These are phyloP conservation scores for Hippasteria phrygiana DNA, from an alignment of 53 echinoderm and acorn worm species.

Conservation along the genomic window DNA sequence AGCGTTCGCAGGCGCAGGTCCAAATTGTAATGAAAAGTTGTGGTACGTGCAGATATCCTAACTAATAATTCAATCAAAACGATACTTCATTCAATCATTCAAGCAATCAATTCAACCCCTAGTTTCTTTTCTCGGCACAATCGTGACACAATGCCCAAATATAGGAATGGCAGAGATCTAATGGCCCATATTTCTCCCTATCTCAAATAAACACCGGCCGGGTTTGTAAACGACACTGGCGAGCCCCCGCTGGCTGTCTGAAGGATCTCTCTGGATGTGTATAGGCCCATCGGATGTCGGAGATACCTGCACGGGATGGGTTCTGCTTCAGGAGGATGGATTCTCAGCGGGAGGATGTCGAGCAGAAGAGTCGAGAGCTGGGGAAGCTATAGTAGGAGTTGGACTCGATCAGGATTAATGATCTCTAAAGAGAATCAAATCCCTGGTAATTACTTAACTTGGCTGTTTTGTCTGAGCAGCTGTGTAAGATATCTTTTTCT, in stretches of 20 bases:
- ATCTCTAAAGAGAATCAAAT: too few relatives aligned
- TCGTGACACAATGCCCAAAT: conserved; percentile 45
- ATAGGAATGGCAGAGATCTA: conserved; percentile 10
- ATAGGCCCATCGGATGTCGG: not conserved
- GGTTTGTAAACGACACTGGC: conserved; percentile 33
- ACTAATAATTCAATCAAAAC: too few relatives aligned
- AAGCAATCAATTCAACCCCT: not conserved
- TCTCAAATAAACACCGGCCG: conserved; percentile 8
- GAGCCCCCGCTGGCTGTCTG: not conserved
- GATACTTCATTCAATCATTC: not conserved
- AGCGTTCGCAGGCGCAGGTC: too few relatives aligned
- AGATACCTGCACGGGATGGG: not conserved
- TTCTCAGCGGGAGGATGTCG: not conserved
- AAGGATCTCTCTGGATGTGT: not conserved
- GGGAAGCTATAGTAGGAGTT: too few relatives aligned
- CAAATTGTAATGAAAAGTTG: too few relatives aligned
- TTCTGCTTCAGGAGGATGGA: not conserved
- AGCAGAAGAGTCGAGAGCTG: too few relatives aligned
- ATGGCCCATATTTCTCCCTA: conserved; percentile 26
- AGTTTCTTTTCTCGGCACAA: not conserved
- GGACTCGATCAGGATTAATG: too few relatives aligned
- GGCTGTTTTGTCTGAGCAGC: too few relatives aligned
- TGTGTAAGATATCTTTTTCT: too few relatives aligned
- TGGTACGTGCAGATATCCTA: too few relatives aligned
- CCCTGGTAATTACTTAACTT: too few relatives aligned